These are phyloP conservation scores for Pantelozetes paolii DNA, from an alignment of 2,888 invertebrate genomes.

Conservation along the genomic window DNA sequence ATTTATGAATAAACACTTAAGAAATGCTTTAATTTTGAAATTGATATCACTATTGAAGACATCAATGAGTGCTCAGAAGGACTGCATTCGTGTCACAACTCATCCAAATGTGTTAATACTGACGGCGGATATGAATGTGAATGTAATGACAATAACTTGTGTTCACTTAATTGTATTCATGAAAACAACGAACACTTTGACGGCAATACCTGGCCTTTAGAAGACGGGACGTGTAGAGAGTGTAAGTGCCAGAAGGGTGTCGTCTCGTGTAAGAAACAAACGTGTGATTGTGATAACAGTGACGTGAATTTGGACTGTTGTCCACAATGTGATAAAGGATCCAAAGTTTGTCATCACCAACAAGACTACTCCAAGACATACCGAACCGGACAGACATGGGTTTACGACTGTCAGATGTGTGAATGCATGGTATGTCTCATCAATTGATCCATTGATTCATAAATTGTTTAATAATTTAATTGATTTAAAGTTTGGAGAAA, in stretches of 20 bases:
- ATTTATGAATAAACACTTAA: too few relatives aligned
- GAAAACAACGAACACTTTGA: slow-evolving; percentile 57
- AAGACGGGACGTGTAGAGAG: slow-evolving; percentile 49
- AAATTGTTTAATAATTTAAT: background rate
- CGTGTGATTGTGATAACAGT: slow-evolving; percentile 63
- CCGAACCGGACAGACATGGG: slow-evolving; percentile 79
- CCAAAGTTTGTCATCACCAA: slow-evolving; percentile 69
- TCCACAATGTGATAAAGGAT: slow-evolving; percentile 68
- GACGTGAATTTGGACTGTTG: slow-evolving; percentile 62
- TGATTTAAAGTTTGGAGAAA: slow-evolving; percentile 67
- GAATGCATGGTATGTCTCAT: slow-evolving; percentile 70
- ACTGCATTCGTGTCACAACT: slow-evolving; percentile 71
- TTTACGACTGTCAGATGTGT: slow-evolving; percentile 85
- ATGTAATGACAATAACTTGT: slow-evolving; percentile 57
- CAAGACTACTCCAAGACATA: slow-evolving; percentile 70
- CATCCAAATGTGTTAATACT: slow-evolving; percentile 71
- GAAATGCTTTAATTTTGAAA: background rate
- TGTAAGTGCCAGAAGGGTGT: slow-evolving; percentile 52
- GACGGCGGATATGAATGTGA: slow-evolving; percentile 74
- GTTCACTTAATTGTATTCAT: slow-evolving; percentile 67
- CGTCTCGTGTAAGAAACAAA: slow-evolving; percentile 63
- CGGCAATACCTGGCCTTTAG: slow-evolving; percentile 50
- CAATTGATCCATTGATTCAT: background rate
- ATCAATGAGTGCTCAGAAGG: slow-evolving; percentile 75
- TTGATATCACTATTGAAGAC: slow-evolving; percentile 58